phyloP scores from a whole-genome alignment of 2,113 vertebrate species.

The Otus sunia region DNA sequence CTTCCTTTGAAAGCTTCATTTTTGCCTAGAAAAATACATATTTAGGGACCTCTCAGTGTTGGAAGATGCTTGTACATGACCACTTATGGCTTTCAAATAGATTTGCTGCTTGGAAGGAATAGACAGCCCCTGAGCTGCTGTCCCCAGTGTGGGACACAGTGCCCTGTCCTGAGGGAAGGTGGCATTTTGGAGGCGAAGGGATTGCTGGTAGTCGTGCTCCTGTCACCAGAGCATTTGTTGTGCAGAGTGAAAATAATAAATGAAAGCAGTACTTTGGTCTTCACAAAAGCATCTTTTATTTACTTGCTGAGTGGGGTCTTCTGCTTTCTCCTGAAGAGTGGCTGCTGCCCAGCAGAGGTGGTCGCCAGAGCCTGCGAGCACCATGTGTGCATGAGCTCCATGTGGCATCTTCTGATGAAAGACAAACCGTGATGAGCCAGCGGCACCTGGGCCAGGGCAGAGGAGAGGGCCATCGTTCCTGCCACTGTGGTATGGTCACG shows the following conservation, averaged over 20 bases:
- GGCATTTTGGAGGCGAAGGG: background rate
- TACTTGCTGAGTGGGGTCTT: background rate
- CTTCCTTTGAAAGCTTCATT: conserved; percentile 23
- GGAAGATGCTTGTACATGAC: background rate
- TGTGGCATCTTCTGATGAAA: conserved; percentile 51
- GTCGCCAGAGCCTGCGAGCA: background rate
- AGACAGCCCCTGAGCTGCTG: background rate
- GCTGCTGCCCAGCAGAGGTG: conserved; percentile 59
- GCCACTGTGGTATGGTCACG: rapidly evolving
- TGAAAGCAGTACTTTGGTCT: conserved; percentile 19
- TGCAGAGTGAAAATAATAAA: conserved; percentile 31
- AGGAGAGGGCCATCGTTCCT: background rate
- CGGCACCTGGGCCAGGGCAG: conserved; percentile 38
- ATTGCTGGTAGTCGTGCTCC: background rate
- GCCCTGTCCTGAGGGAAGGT: background rate
- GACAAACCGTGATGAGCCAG: conserved; percentile 40
- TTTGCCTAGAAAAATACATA: background rate
- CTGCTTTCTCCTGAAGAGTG: conserved; percentile 39
- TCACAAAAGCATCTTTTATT: conserved; percentile 26
- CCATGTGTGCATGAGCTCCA: background rate
- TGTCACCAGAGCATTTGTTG: background rate
- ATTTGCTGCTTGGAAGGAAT: background rate
- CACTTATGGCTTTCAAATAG: background rate
- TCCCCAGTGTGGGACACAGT: background rate
- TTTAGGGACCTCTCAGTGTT: background rate